These are phyloP conservation scores for Drosophila pseudoananassae DNA, from an alignment of 1,140 invertebrate species.

Conservation along the genomic window DNA sequence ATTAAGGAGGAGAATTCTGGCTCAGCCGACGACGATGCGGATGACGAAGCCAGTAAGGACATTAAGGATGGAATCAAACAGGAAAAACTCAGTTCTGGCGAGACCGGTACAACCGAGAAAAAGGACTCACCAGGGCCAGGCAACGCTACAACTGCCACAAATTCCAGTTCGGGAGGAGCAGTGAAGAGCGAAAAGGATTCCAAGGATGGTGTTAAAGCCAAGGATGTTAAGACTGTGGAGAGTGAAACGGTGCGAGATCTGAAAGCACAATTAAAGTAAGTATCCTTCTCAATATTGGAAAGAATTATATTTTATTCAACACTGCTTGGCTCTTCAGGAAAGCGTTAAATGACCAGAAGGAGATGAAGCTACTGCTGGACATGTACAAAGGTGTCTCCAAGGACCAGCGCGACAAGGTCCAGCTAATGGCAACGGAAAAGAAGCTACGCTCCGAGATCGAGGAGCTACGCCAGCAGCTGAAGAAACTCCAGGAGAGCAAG, in stretches of 20 bases:
- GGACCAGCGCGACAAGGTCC: constrained; percentile 97
- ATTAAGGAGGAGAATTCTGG: constrained; percentile 84
- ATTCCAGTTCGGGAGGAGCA: constrained; percentile 23
- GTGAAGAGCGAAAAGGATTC: constrained; percentile 86
- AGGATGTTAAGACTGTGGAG: constrained; percentile 87
- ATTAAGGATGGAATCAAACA: constrained; percentile 87
- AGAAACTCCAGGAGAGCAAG: constrained; percentile 95
- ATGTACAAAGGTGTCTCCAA: constrained; percentile 99
- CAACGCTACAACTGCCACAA: constrained; percentile 35
- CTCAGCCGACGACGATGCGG: constrained; percentile 65
- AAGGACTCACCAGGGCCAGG: constrained; percentile 76
- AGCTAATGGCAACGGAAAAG: constrained; percentile 97
- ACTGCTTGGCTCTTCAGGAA: constrained; percentile 87
- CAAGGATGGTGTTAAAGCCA: constrained; percentile 85
- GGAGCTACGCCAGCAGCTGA: constrained; percentile 92
- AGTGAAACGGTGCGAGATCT: constrained; percentile 92
- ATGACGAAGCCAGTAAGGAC: constrained; percentile 84
- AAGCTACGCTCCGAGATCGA: constrained; percentile 95
- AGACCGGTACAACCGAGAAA: constrained; percentile 57
- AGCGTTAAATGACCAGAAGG: constrained; percentile 95
- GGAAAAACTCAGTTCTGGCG: constrained; percentile 66
- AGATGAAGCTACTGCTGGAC: constrained; percentile 96
- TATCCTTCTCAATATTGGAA: constrained; percentile 17
- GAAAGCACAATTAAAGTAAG: constrained; percentile 95
- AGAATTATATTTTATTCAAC: neutral